Evolutionary conservation across 2,797 vertebrate species (phyloP).

Genomic region (Sternarchorhynchus goeldii): DNA sequence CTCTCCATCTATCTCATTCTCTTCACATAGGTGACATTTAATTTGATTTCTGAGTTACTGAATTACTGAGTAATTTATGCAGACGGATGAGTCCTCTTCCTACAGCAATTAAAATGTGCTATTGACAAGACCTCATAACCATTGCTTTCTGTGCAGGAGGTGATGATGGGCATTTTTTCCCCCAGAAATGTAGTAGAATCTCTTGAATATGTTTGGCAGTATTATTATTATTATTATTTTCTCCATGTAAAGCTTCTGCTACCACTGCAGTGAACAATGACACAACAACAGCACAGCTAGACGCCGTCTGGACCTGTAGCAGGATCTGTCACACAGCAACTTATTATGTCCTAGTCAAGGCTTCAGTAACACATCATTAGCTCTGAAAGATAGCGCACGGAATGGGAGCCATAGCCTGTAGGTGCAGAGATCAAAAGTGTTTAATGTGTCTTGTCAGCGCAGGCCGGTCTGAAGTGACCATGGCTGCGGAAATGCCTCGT

Average conservation of each 20-base stretch:
- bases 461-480: slow-evolving; percentile 32
- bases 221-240: not conserved
- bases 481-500: slow-evolving; percentile 15
- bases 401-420: slow-evolving; percentile 23
- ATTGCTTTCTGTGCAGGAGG: not conserved
- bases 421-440: slow-evolving; percentile 34
- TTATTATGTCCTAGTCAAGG: slow-evolving; percentile 23
- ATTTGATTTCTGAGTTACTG: slow-evolving; percentile 38
- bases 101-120: slow-evolving; percentile 5
- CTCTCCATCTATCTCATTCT: not conserved
- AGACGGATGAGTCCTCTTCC: slow-evolving; percentile 3
- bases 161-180: not conserved
- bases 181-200: not conserved
- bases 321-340: slow-evolving; percentile 19
- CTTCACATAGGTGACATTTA: not conserved
- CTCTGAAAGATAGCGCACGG: slow-evolving; percentile 28
- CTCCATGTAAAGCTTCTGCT: not conserved
- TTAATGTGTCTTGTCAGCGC: not conserved
- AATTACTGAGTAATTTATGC: slow-evolving; percentile 12
- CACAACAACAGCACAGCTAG: not conserved
- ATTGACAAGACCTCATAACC: slow-evolving; percentile 3
- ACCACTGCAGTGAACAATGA: slow-evolving; percentile 2
- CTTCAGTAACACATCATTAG: slow-evolving; percentile 37
- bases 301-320: slow-evolving; percentile 1
- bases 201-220: not conserved